Evolutionary conservation across 2,113 vertebrate genomes (phyloP), one percentile per base, ranked within the genome.

Genomic region (Nesogale talazaci): DNA sequence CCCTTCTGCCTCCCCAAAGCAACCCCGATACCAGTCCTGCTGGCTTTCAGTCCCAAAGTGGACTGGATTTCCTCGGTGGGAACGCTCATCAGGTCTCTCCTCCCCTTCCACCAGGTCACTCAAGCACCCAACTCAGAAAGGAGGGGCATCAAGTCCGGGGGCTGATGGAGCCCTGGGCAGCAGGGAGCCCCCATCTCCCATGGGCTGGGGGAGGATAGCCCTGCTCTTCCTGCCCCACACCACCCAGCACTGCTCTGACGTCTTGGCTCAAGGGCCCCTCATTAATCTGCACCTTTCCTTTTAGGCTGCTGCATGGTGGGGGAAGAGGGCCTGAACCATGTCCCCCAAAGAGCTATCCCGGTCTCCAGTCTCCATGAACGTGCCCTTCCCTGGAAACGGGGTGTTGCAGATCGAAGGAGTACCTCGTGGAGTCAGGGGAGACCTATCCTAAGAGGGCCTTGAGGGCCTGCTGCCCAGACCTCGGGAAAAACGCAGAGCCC

Each of bases 231-330:
- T 1, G 27, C 72, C 12, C 20, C 46, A 11, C 42, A 5, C 61
- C 10, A 82, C 42, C 1, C 15, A 22, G 20, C 4, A 3, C 31
- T 36, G 27, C 59, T 22, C 0, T 1, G 38, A 1, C 0, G 2
- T 36, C 19, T n/a, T n/a, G n/a, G n/a, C n/a, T n/a, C n/a, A n/a
- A n/a, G n/a, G n/a, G n/a, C n/a, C n/a, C n/a, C n/a, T n/a, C n/a
- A n/a, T n/a, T n/a, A n/a, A n/a, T n/a, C n/a, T n/a, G 2, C 2
- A 22, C 63, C 2, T 12, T 10, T 40, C 70, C 19, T 0, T 31
- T 59, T 2, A 69, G 20, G 36, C 3, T 22, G 38, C 6, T 3
- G 10, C 25, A 14, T 29, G 27, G 29, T 69, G 65, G 4, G 31
- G 23, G 59, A 5, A 25, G 31, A 31, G n/a, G n/a, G 65, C 17